A percentile compares a stretch with the other conserved stretches of the same genome.
Conservation (phyloP, 2,888 invertebrate species). For the Eupithecia abbreviata region DNA sequence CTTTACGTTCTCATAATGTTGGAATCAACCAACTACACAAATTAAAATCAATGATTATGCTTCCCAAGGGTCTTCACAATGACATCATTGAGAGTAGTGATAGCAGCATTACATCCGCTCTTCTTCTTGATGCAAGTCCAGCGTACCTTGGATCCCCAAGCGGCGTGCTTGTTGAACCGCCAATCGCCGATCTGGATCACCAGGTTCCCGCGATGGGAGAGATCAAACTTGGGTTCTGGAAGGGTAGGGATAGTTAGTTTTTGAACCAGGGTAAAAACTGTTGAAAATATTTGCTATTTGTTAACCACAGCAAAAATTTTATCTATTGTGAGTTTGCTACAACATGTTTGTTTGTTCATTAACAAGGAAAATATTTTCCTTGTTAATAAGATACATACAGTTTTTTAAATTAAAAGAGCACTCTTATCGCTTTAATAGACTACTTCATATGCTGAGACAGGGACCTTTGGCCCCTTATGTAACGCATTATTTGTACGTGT, state of each 20-base stretch:
- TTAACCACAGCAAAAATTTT: not conserved
- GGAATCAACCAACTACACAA: not conserved
- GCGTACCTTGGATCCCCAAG: conserved; percentile 76
- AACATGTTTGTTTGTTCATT: too few species aligned
- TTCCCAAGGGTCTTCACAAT: conserved; percentile 76
- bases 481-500: too few species aligned
- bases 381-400: too few species aligned
- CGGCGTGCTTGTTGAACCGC: conserved; percentile 76
- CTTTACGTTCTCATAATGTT: too few species aligned
- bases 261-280: not conserved
- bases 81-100: conserved; percentile 75
- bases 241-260: conserved; percentile 24
- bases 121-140: conserved; percentile 81
- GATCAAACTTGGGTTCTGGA: conserved; percentile 75
- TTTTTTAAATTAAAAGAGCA: too few species aligned
- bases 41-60: conserved; percentile 66
- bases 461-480: too few species aligned
- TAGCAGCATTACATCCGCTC: conserved; percentile 72
- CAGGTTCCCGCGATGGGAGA: conserved; percentile 76
- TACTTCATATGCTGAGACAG: too few species aligned
- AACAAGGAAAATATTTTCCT: too few species aligned
- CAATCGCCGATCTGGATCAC: conserved; percentile 71
- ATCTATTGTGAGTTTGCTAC: not conserved
- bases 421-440: too few species aligned
- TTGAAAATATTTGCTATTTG: too few species aligned